Evolutionary conservation across 2,113 vertebrate genomes (phyloP).

Genomic region (Callopanchax toddi): DNA sequence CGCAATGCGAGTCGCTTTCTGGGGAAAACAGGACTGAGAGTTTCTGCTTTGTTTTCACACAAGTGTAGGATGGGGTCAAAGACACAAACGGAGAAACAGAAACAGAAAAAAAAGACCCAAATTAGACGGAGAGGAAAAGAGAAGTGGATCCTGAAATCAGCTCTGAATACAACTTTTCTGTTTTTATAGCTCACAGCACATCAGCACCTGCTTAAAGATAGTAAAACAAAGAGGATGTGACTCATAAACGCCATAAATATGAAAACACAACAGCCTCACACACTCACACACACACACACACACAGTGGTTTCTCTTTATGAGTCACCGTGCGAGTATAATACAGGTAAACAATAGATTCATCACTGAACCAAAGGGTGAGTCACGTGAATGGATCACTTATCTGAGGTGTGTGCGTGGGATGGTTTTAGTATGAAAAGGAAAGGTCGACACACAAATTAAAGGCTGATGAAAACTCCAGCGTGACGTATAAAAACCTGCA

Average conservation of each 20-base stretch:
- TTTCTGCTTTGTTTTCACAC: slow-evolving; percentile 6
- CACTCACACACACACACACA: slow-evolving; percentile 1
- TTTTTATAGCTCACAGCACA: neutral
- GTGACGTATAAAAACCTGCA: neutral
- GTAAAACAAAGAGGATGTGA: slow-evolving; percentile 52
- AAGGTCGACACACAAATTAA: neutral
- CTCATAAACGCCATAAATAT: slow-evolving; percentile 16
- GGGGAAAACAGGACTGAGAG: slow-evolving; percentile 20
- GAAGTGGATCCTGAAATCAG: slow-evolving; percentile 14
- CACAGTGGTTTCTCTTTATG: slow-evolving; percentile 35
- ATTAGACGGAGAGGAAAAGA: slow-evolving; percentile 23
- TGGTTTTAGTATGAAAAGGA: slow-evolving; percentile 31
- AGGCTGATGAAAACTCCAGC: slow-evolving; percentile 1
- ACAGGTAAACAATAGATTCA: neutral
- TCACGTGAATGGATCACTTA: neutral
- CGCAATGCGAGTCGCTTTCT: slow-evolving; percentile 9
- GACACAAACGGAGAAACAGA: neutral
- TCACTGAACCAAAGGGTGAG: slow-evolving; percentile 15
- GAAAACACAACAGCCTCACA: slow-evolving; percentile 20
- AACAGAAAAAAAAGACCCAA: slow-evolving; percentile 5
- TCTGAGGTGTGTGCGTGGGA: slow-evolving; percentile 21
- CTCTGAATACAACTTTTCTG: neutral
- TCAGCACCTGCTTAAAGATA: slow-evolving; percentile 17
- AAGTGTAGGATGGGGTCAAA: neutral
- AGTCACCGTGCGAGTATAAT: slow-evolving; percentile 35